These are phyloP conservation scores for Chloebia gouldiae DNA, from an alignment of 2,113 vertebrate genomes.

Conservation along the genomic window DNA sequence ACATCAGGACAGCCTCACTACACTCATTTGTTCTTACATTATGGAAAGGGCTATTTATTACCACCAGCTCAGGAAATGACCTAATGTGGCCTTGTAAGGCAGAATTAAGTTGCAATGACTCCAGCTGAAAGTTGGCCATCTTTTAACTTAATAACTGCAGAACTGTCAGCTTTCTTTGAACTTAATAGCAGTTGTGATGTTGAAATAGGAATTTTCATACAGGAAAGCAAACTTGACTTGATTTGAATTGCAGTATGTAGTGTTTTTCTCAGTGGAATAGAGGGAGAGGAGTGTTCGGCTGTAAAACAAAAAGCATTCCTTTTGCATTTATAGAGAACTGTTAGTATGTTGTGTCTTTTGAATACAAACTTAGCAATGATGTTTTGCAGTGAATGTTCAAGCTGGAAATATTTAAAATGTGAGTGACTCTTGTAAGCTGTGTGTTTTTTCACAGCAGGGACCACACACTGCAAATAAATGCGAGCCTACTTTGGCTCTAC, in stretches of 20 bases:
- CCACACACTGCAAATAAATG: constrained; percentile 22
- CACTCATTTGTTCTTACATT: constrained; percentile 53
- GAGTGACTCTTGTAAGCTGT: background rate
- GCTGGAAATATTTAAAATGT: constrained; percentile 53
- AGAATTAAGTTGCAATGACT: constrained; percentile 75
- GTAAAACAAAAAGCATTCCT: background rate
- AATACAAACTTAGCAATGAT: background rate
- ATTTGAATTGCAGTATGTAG: background rate
- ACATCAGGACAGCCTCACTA: constrained; percentile 30
- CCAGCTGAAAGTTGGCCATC: constrained; percentile 61
- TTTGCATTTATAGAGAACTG: background rate
- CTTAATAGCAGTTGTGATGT: constrained; percentile 71
- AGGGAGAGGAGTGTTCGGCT: background rate
- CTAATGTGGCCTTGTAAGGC: constrained; percentile 65
- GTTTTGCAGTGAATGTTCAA: constrained; percentile 23
- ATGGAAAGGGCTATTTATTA: constrained; percentile 68
- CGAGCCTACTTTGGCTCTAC: background rate
- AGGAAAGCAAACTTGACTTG: constrained; percentile 48
- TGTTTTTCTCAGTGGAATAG: background rate
- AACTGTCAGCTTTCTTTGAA: constrained; percentile 70
- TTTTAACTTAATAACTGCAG: constrained; percentile 73
- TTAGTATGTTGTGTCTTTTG: background rate
- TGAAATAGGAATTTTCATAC: constrained; percentile 65
- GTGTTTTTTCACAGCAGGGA: constrained; percentile 26
- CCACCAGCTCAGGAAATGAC: constrained; percentile 70